Conservation (phyloP, 2,797 vertebrate species). For the Melanotaenia pygmaea region DNA sequence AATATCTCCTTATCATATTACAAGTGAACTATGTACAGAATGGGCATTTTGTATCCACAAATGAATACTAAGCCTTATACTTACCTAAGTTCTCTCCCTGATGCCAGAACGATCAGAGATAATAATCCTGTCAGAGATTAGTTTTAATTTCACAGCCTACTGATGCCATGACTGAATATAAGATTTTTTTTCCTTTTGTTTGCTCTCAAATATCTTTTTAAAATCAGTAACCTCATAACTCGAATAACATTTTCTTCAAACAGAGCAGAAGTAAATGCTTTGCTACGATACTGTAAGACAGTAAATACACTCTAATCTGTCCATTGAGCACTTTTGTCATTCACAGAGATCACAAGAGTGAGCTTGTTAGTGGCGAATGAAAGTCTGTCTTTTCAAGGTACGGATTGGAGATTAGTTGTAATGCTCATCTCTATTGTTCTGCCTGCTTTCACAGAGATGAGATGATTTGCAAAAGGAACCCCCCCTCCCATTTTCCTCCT, state of each 20-base stretch:
- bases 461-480: conserved; percentile 72
- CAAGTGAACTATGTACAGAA: conserved; percentile 82
- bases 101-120: conserved; percentile 71
- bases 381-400: conserved; percentile 79
- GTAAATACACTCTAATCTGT: conserved; percentile 68
- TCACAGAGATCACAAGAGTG: conserved; percentile 72
- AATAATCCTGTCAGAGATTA: conserved; percentile 70
- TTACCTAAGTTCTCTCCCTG: conserved; percentile 73
- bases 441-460: conserved; percentile 75
- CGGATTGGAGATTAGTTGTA: conserved; percentile 80
- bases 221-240: conserved; percentile 14
- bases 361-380: conserved; percentile 73
- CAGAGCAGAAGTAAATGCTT: conserved; percentile 9
- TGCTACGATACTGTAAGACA: conserved; percentile 33
- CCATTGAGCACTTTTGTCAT: conserved; percentile 67
- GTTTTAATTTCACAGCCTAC: conserved; percentile 65
- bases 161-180: conserved; percentile 32
- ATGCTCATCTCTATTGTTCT: conserved; percentile 73
- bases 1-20: conserved; percentile 83
- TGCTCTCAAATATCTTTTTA: conserved; percentile 15
- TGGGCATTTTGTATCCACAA: conserved; percentile 73
- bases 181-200: conserved; percentile 14
- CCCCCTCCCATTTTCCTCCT: conserved; percentile 2
- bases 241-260: conserved; percentile 21
- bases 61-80: conserved; percentile 79